Percentiles rank a stretch among this genome's conserved stretches.
Evolutionary conservation across 2,113 vertebrate genomes (phyloP).

Genomic region (Gambusia affinis): DNA sequence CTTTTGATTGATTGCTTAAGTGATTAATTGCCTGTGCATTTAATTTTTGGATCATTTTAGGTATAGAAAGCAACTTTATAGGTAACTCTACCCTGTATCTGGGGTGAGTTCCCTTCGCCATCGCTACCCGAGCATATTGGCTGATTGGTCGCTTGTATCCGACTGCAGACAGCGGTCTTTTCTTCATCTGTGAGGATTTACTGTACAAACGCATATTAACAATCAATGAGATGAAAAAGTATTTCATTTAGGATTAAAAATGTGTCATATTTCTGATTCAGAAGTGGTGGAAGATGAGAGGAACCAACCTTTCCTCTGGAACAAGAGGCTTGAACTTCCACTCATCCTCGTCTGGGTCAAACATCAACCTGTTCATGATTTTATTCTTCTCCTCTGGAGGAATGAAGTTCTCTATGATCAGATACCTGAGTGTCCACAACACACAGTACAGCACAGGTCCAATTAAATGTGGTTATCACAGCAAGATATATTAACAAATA

Average conservation of each 20-base stretch:
- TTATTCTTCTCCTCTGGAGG: slow-evolving; percentile 99
- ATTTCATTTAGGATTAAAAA: not conserved
- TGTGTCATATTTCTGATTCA: not conserved
- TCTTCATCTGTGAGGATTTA: slow-evolving; percentile 91
- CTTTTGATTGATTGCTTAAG: too few species aligned
- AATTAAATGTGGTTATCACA: not conserved
- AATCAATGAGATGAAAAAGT: not conserved
- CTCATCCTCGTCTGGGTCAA: slow-evolving; percentile 94
- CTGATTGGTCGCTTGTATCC: slow-evolving; percentile 97
- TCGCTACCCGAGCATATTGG: slow-evolving; percentile 93
- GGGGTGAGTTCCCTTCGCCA: slow-evolving; percentile 90
- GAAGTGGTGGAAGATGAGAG: not conserved
- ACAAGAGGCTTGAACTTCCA: slow-evolving; percentile 96
- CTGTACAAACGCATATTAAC: slow-evolving; percentile 45
- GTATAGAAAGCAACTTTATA: too few species aligned
- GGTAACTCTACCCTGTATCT: slow-evolving; percentile 87
- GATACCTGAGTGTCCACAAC: slow-evolving; percentile 81
- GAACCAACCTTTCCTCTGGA: slow-evolving; percentile 84
- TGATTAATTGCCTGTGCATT: too few species aligned
- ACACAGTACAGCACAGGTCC: not conserved
- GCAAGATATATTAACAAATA: too few species aligned
- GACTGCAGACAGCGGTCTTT: slow-evolving; percentile 89
- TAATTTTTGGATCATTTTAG: too few species aligned
- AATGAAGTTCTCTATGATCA: slow-evolving; percentile 99
- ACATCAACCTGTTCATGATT: slow-evolving; percentile 95